Conservation (phyloP, 2,888 invertebrate genomes). For the Sarcophaga caerulescens region DNA sequence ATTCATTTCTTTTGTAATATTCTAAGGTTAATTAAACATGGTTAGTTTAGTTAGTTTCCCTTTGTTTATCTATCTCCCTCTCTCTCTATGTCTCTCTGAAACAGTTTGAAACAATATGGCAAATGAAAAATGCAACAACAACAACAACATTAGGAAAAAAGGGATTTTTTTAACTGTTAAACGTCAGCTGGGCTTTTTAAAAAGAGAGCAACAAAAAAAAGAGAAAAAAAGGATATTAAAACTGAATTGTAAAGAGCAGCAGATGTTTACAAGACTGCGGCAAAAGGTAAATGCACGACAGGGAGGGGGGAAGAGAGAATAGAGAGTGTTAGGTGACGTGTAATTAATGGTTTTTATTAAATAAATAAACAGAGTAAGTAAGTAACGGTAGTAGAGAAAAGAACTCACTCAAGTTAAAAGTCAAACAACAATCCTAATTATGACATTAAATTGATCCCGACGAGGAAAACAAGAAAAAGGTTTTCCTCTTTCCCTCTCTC, state of each 20-base stretch:
- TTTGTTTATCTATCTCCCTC: not conserved
- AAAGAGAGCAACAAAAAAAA: not conserved
- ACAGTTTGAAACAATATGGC: too few relatives aligned
- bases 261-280: not conserved
- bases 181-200: slow-evolving; percentile 45
- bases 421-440: not conserved
- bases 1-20: not conserved
- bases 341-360: slow-evolving; percentile 40
- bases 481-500: not conserved
- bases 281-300: too few relatives aligned
- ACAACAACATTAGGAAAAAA: not conserved
- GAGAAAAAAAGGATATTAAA: not conserved
- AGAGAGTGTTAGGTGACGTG: not conserved
- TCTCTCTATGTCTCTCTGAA: too few relatives aligned
- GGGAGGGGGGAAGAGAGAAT: not conserved
- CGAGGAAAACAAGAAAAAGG: too few relatives aligned
- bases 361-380: slow-evolving; percentile 41
- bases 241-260: not conserved
- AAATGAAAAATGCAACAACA: too few relatives aligned
- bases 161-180: not conserved
- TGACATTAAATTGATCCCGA: not conserved
- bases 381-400: slow-evolving; percentile 5
- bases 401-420: not conserved
- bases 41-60: not conserved
- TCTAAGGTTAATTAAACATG: not conserved